A percentile compares a stretch with the other conserved stretches of the same genome.
Evolutionary conservation across 64 coral and sea anemone species (phyloP).

Genomic region (Cladopsammia gracilis): DNA sequence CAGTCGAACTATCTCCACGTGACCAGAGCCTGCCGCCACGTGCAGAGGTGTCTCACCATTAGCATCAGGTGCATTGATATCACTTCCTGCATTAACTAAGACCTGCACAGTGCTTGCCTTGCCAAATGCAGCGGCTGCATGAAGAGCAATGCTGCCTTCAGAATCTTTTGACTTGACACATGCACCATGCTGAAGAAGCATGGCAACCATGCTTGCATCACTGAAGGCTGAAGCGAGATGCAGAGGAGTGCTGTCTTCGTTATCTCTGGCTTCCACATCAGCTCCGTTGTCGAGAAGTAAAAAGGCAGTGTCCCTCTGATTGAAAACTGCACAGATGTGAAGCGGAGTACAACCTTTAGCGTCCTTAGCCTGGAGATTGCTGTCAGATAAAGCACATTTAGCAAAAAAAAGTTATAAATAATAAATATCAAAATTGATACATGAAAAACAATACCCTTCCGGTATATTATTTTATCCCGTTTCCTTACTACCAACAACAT

Average conservation of each 20-base stretch:
- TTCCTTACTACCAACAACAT: no score
- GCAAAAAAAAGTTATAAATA: no score
- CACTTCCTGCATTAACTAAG: slow-evolving; percentile 42
- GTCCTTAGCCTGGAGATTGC: no score
- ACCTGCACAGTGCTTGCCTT: slow-evolving; percentile 55
- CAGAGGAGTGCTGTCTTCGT: slow-evolving; percentile 34
- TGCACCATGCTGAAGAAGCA: slow-evolving; percentile 60
- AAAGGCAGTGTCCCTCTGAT: no score
- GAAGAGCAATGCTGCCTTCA: slow-evolving; percentile 57
- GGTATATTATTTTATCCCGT: no score
- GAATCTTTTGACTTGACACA: slow-evolving; percentile 60
- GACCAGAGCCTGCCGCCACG: slow-evolving; percentile 17
- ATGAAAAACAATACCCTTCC: no score
- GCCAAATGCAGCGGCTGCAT: slow-evolving; percentile 61
- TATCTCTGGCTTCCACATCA: slow-evolving; percentile 42
- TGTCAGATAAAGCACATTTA: no score
- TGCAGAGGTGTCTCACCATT: slow-evolving; percentile 63
- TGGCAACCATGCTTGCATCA: slow-evolving; percentile 10
- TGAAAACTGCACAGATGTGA: no score
- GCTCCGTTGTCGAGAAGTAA: slow-evolving; percentile 63
- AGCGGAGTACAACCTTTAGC: no score
- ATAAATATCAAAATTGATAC: no score
- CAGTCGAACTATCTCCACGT: background rate
- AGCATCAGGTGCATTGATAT: slow-evolving; percentile 35
- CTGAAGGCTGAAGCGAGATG: slow-evolving; percentile 69